phyloP scores from a whole-genome alignment of 2,888 invertebrate species.

The Hydrotaea cyrtoneurina region DNA sequence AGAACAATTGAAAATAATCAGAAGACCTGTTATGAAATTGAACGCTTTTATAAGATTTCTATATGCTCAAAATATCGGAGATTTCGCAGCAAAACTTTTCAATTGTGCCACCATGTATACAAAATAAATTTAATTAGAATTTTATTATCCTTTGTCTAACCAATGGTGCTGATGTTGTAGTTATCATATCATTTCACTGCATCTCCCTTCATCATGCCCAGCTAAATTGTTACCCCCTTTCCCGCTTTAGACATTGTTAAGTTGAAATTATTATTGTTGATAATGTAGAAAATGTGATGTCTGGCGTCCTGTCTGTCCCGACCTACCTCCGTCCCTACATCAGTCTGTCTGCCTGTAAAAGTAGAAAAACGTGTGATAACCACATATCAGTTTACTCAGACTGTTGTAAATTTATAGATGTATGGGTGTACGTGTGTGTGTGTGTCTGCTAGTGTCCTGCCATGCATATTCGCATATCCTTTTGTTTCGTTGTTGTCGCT shows the following conservation, averaged over 20 bases:
- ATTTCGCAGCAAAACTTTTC: too few species aligned
- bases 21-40: too few species aligned
- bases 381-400: constrained; percentile 42
- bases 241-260: constrained; percentile 18
- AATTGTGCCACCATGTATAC: too few species aligned
- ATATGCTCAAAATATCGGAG: too few species aligned
- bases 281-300: constrained; percentile 12
- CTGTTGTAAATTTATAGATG: neutral
- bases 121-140: constrained; percentile 61
- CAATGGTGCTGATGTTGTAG: constrained; percentile 38
- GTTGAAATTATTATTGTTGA: constrained; percentile 51
- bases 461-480: constrained; percentile 34
- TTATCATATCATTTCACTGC: neutral
- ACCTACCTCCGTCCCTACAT: neutral
- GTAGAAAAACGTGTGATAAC: constrained; percentile 51
- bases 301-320: neutral
- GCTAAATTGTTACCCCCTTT: too few species aligned
- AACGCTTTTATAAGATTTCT: too few species aligned
- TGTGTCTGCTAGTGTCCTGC: neutral
- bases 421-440: neutral
- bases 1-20: too few species aligned
- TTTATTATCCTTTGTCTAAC: constrained; percentile 47
- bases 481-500: constrained; percentile 52
- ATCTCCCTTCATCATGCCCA: neutral
- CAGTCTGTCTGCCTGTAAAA: neutral